Conservation (phyloP, 2,113 vertebrate genomes). For the Typhlomys cinereus region DNA sequence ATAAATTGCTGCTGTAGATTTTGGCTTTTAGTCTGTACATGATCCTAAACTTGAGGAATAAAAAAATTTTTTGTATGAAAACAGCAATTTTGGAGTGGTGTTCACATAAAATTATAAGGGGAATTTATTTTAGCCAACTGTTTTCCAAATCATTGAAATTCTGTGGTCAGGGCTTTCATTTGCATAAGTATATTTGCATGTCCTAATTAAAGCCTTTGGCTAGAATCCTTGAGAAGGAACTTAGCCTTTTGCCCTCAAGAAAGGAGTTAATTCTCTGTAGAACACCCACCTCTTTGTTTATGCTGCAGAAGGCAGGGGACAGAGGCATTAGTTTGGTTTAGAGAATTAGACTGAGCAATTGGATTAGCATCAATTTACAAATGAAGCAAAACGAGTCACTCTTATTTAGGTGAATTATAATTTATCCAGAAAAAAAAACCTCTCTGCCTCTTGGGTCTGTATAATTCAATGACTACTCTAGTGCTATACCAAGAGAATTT, state of each 20-base stretch:
- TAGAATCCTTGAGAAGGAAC: constrained; percentile 15
- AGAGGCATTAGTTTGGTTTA: not conserved
- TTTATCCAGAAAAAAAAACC: constrained; percentile 53
- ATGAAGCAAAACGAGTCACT: constrained; percentile 18
- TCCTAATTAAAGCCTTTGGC: constrained; percentile 49
- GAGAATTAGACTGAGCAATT: constrained; percentile 1
- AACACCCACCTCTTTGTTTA: constrained; percentile 2
- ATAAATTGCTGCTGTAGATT: not conserved
- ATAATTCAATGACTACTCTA: not conserved
- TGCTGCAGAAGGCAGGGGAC: not conserved
- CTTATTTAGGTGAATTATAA: constrained; percentile 31
- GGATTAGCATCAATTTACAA: constrained; percentile 52
- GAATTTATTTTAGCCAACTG: constrained; percentile 36
- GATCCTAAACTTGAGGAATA: not conserved
- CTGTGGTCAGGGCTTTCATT: constrained; percentile 20
- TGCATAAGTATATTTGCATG: constrained; percentile 54
- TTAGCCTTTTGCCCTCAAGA: constrained; percentile 59
- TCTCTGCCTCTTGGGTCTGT: not conserved
- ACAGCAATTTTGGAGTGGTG: not conserved
- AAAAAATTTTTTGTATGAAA: not conserved
- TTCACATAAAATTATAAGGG: not conserved
- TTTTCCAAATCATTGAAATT: constrained; percentile 44
- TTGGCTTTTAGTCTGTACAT: not conserved
- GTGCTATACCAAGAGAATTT: not conserved
- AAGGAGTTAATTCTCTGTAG: constrained; percentile 56